phyloP scores from a whole-genome alignment of 2,888 invertebrate genomes.

The Xylophagus ater region DNA sequence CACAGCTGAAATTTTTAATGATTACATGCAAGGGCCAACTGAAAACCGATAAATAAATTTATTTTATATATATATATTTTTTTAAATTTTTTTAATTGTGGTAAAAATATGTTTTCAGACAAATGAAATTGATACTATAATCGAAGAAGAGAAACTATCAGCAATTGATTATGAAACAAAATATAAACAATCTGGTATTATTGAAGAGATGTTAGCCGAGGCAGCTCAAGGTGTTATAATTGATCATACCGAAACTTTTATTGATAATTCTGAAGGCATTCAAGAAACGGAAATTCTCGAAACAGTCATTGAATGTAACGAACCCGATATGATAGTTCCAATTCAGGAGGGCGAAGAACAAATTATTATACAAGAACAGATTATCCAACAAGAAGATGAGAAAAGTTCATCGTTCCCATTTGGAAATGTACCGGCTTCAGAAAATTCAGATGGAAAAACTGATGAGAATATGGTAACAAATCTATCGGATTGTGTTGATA shows the following conservation, averaged over 20 bases:
- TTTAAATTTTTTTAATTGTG: too few species aligned
- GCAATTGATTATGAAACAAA: conserved; percentile 14
- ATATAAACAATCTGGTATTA: conserved; percentile 24
- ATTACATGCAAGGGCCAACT: conserved; percentile 40
- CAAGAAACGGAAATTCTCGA: conserved; percentile 8
- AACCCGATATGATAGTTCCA: conserved; percentile 6
- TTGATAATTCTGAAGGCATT: neutral
- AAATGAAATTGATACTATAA: conserved; percentile 15
- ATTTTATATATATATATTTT: too few species aligned
- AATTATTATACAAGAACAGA: conserved; percentile 2
- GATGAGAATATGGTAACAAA: conserved; percentile 22
- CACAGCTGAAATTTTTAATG: conserved; percentile 32
- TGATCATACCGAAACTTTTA: neutral
- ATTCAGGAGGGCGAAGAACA: conserved; percentile 4
- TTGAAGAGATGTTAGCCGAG: conserved; percentile 28
- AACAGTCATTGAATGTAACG: neutral
- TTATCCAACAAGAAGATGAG: conserved; percentile 25
- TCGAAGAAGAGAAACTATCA: neutral
- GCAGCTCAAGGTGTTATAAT: conserved; percentile 25
- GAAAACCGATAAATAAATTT: conserved; percentile 21
- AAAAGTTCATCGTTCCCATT: conserved; percentile 40
- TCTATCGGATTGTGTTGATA: conserved; percentile 31
- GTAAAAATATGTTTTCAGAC: conserved; percentile 11
- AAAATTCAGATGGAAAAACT: conserved; percentile 34
- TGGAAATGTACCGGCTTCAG: conserved; percentile 30